Evolutionary conservation across 2,797 vertebrate species (phyloP).

Genomic region (Syngnathus acus): DNA sequence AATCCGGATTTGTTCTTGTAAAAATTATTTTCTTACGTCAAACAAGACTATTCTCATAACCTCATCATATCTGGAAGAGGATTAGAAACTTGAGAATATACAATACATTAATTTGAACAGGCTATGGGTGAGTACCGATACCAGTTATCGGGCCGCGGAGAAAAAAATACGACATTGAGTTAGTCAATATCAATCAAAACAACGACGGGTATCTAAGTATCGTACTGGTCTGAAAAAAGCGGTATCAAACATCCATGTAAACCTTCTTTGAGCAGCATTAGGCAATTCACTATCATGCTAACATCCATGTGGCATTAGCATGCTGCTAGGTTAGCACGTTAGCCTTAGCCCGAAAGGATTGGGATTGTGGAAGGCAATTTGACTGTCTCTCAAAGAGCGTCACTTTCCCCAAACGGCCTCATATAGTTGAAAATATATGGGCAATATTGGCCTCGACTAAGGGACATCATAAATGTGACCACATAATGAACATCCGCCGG

Average conservation of each 20-base stretch:
- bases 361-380: background rate
- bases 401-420: slow-evolving; percentile 24
- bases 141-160: too few species aligned
- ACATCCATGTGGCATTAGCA: background rate
- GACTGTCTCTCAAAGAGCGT: slow-evolving; percentile 16
- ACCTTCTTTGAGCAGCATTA: background rate
- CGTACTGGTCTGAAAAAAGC: too few species aligned
- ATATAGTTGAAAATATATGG: slow-evolving; percentile 52
- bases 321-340: background rate
- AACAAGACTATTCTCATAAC: too few species aligned
- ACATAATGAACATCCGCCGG: slow-evolving; percentile 59
- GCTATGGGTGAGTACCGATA: too few species aligned
- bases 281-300: background rate
- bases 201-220: too few species aligned
- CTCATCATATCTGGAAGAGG: background rate
- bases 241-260: background rate
- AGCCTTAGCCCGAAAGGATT: background rate
- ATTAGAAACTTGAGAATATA: background rate
- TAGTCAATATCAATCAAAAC: too few species aligned
- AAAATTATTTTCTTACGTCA: too few species aligned
- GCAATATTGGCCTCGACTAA: slow-evolving; percentile 38
- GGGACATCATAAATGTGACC: slow-evolving; percentile 51
- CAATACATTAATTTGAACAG: too few species aligned
- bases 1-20: too few species aligned
- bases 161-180: too few species aligned